phyloP scores from a whole-genome alignment of 2,797 vertebrate species.

The Poeciliopsis infans region DNA sequence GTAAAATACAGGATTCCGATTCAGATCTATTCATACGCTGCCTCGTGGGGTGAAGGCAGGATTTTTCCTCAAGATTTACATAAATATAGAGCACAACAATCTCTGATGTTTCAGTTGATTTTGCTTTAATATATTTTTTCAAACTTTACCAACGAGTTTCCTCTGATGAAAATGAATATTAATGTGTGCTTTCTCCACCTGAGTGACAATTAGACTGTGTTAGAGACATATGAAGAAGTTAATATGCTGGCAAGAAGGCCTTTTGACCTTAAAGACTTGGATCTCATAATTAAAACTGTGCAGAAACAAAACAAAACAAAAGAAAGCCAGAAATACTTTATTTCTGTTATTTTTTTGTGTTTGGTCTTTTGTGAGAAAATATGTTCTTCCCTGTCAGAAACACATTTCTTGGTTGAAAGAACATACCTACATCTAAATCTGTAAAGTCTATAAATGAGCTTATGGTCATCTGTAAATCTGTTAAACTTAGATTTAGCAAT shows the following conservation, averaged over 20 bases:
- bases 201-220: neutral
- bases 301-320: too few species aligned
- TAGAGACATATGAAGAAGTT: neutral
- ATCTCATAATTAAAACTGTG: neutral
- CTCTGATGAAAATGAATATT: neutral
- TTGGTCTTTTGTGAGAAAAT: neutral
- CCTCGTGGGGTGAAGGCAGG: neutral
- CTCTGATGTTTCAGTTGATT: neutral
- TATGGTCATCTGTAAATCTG: neutral
- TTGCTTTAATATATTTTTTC: neutral
- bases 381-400: neutral
- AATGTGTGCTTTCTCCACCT: neutral
- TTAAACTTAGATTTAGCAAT: neutral
- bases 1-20: slow-evolving; percentile 19
- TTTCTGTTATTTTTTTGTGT: neutral
- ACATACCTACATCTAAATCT: neutral
- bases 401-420: neutral
- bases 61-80: neutral
- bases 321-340: too few species aligned
- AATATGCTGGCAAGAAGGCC: neutral
- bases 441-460: neutral
- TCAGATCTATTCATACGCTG: slow-evolving; percentile 15
- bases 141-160: neutral
- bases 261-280: neutral
- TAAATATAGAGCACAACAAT: neutral